A percentile compares a stretch with the other conserved stretches of the same genome.
Conservation (phyloP, 2,888 invertebrate species). For the Rhamphomyia laevipes region DNA sequence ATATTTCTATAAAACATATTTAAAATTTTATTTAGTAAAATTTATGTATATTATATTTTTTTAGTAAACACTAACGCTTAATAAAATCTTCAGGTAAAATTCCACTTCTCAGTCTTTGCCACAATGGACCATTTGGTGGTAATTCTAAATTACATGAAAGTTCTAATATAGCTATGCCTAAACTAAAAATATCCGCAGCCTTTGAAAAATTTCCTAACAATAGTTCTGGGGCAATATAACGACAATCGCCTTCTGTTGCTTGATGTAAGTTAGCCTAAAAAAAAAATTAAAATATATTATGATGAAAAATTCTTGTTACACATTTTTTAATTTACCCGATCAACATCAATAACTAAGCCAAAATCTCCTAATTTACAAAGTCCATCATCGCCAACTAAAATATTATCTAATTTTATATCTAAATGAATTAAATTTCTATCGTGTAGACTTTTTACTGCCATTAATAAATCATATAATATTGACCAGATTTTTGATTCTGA, state of each 20-base stretch:
- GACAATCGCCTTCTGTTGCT: conserved; percentile 60
- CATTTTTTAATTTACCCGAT: conserved; percentile 30
- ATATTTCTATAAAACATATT: conserved; percentile 31
- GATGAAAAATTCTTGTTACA: background rate
- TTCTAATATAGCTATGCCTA: conserved; percentile 62
- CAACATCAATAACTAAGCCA: conserved; percentile 55
- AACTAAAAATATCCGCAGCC: conserved; percentile 61
- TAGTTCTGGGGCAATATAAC: conserved; percentile 63
- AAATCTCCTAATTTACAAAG: conserved; percentile 64
- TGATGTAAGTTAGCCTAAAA: conserved; percentile 41
- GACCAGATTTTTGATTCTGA: conserved; percentile 53
- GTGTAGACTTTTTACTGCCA: conserved; percentile 55
- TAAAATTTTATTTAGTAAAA: background rate
- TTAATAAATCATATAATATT: conserved; percentile 49
- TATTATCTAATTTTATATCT: conserved; percentile 69
- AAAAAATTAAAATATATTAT: background rate
- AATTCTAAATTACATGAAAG: conserved; percentile 57
- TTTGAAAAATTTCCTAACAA: conserved; percentile 51
- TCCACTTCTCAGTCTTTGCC: conserved; percentile 53
- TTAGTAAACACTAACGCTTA: conserved; percentile 25
- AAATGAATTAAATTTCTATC: conserved; percentile 55
- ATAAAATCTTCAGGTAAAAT: conserved; percentile 40
- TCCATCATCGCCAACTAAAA: conserved; percentile 51
- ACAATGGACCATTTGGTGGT: conserved; percentile 53
- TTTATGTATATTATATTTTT: background rate